Conservation (phyloP, 2,113 vertebrate species). For the Talpa occidentalis region DNA sequence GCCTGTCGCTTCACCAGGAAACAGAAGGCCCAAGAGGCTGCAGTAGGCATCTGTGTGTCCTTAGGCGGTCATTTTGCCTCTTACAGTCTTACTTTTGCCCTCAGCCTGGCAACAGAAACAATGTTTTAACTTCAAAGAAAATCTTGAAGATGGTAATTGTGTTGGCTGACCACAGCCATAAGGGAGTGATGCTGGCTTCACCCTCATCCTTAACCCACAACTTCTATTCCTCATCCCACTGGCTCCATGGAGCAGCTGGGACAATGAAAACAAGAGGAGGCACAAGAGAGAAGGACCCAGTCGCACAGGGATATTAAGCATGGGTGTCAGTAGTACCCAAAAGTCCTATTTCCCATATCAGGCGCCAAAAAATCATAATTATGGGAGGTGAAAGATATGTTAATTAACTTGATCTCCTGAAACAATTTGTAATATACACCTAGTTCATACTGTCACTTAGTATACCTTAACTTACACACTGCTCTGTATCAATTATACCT, state of each 20-base stretch:
- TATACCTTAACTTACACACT: background rate
- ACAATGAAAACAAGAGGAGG: background rate
- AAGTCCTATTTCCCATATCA: background rate
- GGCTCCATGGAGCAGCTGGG: background rate
- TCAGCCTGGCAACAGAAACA: constrained; percentile 38
- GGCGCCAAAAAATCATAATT: background rate
- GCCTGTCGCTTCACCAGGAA: background rate
- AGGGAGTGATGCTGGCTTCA: background rate
- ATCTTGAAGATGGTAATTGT: background rate
- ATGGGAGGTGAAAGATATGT: background rate
- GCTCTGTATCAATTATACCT: background rate
- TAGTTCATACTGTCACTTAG: background rate
- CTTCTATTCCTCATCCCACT: background rate
- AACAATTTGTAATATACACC: background rate
- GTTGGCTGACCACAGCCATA: too few relatives aligned
- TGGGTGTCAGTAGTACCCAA: background rate
- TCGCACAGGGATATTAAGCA: background rate
- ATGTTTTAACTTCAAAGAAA: constrained; percentile 13
- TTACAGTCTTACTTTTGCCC: background rate
- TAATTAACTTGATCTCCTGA: background rate
- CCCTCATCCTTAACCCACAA: too few relatives aligned
- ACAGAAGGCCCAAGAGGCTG: background rate
- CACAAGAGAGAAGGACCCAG: background rate
- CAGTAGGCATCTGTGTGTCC: background rate
- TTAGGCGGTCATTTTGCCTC: background rate